These are phyloP conservation scores for Ptyas mucosa DNA, from an alignment of 2,113 vertebrate genomes.

Conservation along the genomic window DNA sequence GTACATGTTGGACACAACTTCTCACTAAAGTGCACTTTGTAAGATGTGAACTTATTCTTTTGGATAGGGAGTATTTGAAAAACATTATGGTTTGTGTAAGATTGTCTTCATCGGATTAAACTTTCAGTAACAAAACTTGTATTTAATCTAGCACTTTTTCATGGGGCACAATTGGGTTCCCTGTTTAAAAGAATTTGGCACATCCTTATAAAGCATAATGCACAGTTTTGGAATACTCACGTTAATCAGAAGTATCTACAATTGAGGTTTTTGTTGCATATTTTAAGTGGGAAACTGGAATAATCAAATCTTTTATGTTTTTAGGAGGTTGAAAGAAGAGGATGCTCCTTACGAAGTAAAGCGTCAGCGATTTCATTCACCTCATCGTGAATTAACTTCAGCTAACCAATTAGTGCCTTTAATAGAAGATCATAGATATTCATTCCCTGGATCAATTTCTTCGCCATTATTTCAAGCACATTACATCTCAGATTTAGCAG, in stretches of 20 bases:
- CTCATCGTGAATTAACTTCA: constrained; percentile 43
- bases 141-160: background rate
- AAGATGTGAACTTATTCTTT: background rate
- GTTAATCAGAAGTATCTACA: background rate
- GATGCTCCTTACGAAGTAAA: constrained; percentile 67
- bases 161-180: background rate
- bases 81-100: background rate
- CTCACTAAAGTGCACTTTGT: background rate
- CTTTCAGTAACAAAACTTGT: background rate
- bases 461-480: constrained; percentile 33
- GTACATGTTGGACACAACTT: constrained; percentile 3
- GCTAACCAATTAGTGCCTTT: constrained; percentile 71
- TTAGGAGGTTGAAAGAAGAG: constrained; percentile 79
- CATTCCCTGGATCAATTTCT: constrained; percentile 25
- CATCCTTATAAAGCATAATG: background rate
- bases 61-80: constrained; percentile 2
- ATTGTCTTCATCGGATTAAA: background rate
- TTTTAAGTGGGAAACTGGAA: background rate
- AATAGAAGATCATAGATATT: constrained; percentile 50
- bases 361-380: constrained; percentile 75
- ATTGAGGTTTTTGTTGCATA: background rate
- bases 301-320: constrained; percentile 16
- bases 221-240: constrained; percentile 13
- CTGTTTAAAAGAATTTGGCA: background rate
- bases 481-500: constrained; percentile 43